A percentile compares a stretch with the other conserved stretches of the same genome.
Conservation (phyloP, 23 tunicate species). For the Oikopleura albicans region DNA sequence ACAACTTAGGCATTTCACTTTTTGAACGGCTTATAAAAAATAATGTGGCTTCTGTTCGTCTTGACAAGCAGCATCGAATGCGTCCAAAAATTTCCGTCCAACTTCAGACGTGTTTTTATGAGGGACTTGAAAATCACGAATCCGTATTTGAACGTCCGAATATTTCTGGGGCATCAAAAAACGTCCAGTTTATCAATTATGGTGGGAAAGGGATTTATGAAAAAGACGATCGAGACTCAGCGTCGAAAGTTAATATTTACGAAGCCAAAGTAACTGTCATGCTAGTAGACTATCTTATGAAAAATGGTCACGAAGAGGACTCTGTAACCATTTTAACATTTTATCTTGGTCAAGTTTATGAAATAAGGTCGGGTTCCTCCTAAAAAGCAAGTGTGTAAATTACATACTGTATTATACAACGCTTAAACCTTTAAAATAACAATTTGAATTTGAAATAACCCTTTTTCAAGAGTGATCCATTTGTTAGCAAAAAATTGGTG, state of each 20-base stretch:
- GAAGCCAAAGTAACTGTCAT: constrained; percentile 47
- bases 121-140: constrained; percentile 30
- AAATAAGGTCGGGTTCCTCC: too few species aligned
- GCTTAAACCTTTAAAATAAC: too few species aligned
- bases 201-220: constrained; percentile 23
- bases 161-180: constrained; percentile 32
- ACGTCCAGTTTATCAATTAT: constrained; percentile 44
- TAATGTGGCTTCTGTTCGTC: constrained; percentile 21
- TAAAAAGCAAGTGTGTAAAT: too few species aligned
- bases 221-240: constrained; percentile 22
- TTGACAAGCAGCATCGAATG: constrained; percentile 65
- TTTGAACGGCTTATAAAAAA: constrained; percentile 56
- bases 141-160: constrained; percentile 26
- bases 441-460: too few species aligned
- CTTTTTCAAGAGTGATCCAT: constrained; percentile 23
- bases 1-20: constrained; percentile 42
- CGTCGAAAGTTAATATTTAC: constrained; percentile 28
- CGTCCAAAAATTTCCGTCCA: constrained; percentile 48
- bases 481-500: too few species aligned
- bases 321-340: constrained; percentile 33
- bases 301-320: constrained; percentile 39
- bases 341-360: constrained; percentile 37
- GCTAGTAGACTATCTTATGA: constrained; percentile 34
- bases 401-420: too few species aligned
- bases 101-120: constrained; percentile 42